Base-by-base conservation (phyloP, 2,113 vertebrate genomes). In the Cairina moschata region DNA sequence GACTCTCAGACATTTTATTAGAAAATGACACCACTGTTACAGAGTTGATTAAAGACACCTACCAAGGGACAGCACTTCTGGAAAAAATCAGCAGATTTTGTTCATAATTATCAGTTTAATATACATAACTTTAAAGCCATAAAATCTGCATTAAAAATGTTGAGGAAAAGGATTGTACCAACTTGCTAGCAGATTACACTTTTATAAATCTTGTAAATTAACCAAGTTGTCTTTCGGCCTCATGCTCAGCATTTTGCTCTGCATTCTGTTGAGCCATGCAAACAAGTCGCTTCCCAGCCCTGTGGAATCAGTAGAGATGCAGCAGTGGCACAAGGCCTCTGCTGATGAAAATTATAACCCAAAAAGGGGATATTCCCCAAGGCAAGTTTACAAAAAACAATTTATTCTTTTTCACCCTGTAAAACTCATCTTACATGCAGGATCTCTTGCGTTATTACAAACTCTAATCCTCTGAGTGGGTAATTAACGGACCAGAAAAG, bases 401-500 rank as follows among this genome's bases (percentile, higher is more conserved):
- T 96, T 96, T 96, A 93, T 95, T 97, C 88, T 78, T 63, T 96
- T 96, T 96, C 95, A 86, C 91, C 94, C 97, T 97, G 92, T 95
- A 97, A 97, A 97, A 97, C 92, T 95, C 97, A 95, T 97, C 97
- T 97, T 92, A 91, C 88, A 95, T 95, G 78, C 96, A 95, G 93
- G 76, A 97, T 97, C 94, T 96, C 94, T 95, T 95, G 94, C 94
- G 96, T 97, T 97, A 97, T 97, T 97, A 94, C 90, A 94, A 96
- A 95, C 91, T 97, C 91, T 97, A 98, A 98, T 98, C 97, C 97
- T 98, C 97, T 97, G 95, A 98, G 97, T 75, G 97, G 96, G 97
- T 98, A 98, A 98, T 98, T 98, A 98, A 98, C 94, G 25, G 97
- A 96, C 97, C 96, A 97, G 97, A 97, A 97, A 97, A 98, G 96